Conservation (phyloP, 2,113 vertebrate species). For the Atherinomorus stipes region DNA sequence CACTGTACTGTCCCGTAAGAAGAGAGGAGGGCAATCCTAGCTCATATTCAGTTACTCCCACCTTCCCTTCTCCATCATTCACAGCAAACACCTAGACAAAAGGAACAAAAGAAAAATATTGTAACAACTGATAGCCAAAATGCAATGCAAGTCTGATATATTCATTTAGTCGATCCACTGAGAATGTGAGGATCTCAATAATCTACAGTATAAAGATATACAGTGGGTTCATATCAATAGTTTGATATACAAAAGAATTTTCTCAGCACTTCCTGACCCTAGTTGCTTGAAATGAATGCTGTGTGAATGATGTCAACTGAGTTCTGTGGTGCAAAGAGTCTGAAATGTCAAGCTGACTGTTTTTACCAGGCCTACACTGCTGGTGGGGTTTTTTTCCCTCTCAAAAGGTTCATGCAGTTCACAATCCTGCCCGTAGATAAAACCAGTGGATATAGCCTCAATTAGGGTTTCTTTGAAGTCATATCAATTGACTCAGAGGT, state of each 20-base stretch:
- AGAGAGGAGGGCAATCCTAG: slow-evolving; percentile 51
- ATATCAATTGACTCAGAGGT: slow-evolving; percentile 57
- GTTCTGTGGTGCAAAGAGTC: slow-evolving; percentile 45
- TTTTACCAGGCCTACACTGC: slow-evolving; percentile 43
- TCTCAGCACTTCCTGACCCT: slow-evolving; percentile 33
- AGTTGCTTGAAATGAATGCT: slow-evolving; percentile 49
- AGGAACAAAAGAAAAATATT: slow-evolving; percentile 13
- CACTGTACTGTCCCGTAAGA: slow-evolving; percentile 80
- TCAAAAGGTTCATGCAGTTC: slow-evolving; percentile 58
- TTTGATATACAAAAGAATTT: slow-evolving; percentile 15
- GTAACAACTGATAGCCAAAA: slow-evolving; percentile 5
- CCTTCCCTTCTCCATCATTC: slow-evolving; percentile 60
- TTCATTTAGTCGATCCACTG: neutral
- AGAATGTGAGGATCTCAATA: too few species aligned
- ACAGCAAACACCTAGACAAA: slow-evolving; percentile 72
- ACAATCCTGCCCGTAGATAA: slow-evolving; percentile 57
- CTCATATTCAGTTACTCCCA: slow-evolving; percentile 32
- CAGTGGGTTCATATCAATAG: neutral
- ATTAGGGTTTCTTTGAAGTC: slow-evolving; percentile 62
- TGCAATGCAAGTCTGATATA: neutral
- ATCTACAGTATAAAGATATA: too few species aligned
- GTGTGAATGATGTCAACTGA: slow-evolving; percentile 55
- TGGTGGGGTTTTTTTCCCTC: slow-evolving; percentile 44
- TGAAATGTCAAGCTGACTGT: slow-evolving; percentile 66
- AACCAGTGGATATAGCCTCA: slow-evolving; percentile 65